Evolutionary conservation across 1,140 invertebrate species (phyloP), one percentile per base, ranked within the genome.

Genomic region (Magallana gigas): DNA sequence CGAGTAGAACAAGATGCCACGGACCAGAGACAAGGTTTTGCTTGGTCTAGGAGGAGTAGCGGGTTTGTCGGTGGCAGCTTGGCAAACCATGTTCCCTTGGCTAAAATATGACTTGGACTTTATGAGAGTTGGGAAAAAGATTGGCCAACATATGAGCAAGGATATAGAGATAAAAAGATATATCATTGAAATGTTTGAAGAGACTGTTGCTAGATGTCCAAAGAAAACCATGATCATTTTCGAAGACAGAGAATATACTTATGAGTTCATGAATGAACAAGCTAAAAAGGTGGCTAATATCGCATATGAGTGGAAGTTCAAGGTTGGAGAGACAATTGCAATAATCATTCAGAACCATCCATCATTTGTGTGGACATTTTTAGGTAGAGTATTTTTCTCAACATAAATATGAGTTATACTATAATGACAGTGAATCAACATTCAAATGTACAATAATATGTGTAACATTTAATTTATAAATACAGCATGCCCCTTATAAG

Each of bases 351-450:
- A 90, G 48, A 94, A 94, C 88, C 89, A 91, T 18, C 93, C 93
- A 29, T 90, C 89, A 9, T 94, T 92, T 87, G 85, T 93, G 1
- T 94, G 93, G 93, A 92, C 91, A 62, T 91, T 93, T 87, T 84
- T 94, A 80, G 93, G 93, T 94, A 90, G 5, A 83, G 9, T 81
- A 16, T 64, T 48, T 48, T 48, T 2, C 36, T 48, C 36, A 48
- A 48, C 36, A 4, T 48, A 4, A 48, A 48, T 48, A 48, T 48
- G 36, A 48, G 36, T 48, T 48, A 23, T 23, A 4, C 36, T 48
- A 4, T 48, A 48, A 5, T 48, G 2, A 48, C 5, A 48, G 36
- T 48, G 5, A 48, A 48, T 48, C 36, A 48, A 48, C 36, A 48
- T 0, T 23, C 0, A 23, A 0, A 23, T 23, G 23, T 23, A 23